Base-by-base conservation (phyloP, 1,140 invertebrate species). In the Sweltsa coloradensis region DNA sequence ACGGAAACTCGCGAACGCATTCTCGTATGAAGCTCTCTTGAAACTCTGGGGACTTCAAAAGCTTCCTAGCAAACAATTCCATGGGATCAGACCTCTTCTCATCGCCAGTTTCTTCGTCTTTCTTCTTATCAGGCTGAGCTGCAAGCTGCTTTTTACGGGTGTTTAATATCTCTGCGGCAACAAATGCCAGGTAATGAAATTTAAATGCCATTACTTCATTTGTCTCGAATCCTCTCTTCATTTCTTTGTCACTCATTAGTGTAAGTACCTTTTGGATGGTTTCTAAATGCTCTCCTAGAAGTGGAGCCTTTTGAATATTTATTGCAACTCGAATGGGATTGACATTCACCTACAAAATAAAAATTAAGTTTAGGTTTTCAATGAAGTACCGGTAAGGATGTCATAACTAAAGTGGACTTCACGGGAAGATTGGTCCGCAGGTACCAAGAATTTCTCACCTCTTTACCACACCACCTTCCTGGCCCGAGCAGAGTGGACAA, bases 151-250 rank as follows among this genome's bases (percentile, higher is more conserved):
- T 77, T 52, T 79, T 70, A 51, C 67, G 71, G 45, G 73, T 77
- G 58, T 80, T 81, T 39, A 75, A 64, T 11, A 90, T 68, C 63
- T 85, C 83, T 29, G 69, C 73, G 9, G 91, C 65, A 40, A 94
- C 70, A 60, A 77, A 88, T 26, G 78, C 71, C 1, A 94, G 64
- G 59, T 92, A 92, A 62, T 94, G 89, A 59, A 86, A 85, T 61
- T 97, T 96, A 51, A 95, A 86, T 1, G 89, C 80, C 71, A 92
- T 80, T 5, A 96, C 76, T 72, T 98, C 94, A 66, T 97, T 97
- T 0, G 78, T 79, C 47, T 94, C 88, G 36, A 73, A 72, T 4
- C 81, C 75, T 55, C 76, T 70, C 46, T 87, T 85, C 80, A 97
- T 91, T 70, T 95, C 85, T 54, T 79, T 83, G 50, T 90, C 85